Conservation (phyloP, 2,113 vertebrate species). For the Anhinga rufa region DNA sequence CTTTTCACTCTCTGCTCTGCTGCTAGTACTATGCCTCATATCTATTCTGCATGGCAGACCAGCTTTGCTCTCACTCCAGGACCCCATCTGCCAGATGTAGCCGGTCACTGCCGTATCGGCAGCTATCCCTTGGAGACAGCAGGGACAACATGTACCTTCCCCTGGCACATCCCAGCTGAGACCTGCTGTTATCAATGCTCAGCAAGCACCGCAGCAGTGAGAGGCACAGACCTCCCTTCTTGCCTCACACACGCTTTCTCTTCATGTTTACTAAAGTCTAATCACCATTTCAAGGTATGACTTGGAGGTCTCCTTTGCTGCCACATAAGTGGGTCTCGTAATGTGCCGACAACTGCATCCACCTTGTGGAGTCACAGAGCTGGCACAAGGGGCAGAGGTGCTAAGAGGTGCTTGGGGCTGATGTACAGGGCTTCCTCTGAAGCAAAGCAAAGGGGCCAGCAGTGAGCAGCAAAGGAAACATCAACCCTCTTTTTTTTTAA, state of each 20-base stretch:
- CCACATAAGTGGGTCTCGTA: neutral
- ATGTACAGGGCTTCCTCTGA: neutral
- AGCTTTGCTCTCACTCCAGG: neutral
- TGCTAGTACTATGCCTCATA: neutral
- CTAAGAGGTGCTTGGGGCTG: neutral
- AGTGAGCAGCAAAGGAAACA: neutral
- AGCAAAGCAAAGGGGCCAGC: neutral
- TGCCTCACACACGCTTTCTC: neutral
- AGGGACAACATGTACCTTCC: neutral
- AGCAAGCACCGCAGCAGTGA: fast-evolving
- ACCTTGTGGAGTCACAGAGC: neutral
- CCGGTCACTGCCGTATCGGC: fast-evolving
- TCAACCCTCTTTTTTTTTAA: neutral
- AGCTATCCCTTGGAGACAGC: neutral
- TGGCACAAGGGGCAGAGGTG: neutral
- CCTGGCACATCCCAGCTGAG: neutral
- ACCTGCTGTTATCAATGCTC: neutral
- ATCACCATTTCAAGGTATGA: fast-evolving
- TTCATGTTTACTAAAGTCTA: neutral
- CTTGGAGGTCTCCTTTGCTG: neutral
- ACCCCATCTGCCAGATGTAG: neutral
- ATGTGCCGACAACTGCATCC: neutral
- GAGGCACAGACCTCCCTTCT: neutral
- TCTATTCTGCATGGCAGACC: neutral
- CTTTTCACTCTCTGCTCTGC: neutral